Percentiles rank a stretch among this genome's conserved stretches.
Conservation (phyloP, 2,888 invertebrate genomes). For the Drosophila greeni region DNA sequence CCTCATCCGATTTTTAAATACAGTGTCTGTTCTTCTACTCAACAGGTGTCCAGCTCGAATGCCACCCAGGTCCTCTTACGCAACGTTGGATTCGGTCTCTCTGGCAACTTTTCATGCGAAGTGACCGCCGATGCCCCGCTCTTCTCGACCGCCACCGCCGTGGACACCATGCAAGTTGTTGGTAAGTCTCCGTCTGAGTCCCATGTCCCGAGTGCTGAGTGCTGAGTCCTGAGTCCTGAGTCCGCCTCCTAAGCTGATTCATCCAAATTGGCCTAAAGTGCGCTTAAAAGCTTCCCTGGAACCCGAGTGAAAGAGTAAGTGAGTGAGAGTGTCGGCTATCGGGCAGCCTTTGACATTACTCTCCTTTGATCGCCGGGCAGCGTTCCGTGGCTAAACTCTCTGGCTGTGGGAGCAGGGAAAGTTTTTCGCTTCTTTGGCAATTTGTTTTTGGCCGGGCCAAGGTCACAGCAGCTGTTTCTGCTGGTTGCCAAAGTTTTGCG, state of each 20-base stretch:
- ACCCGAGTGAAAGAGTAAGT: constrained; percentile 15
- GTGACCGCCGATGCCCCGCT: constrained; percentile 87
- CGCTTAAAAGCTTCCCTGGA: constrained; percentile 37
- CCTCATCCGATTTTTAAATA: constrained; percentile 6
- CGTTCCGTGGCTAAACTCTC: constrained; percentile 28
- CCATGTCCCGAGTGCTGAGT: neutral
- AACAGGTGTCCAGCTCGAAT: constrained; percentile 85
- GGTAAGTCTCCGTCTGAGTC: constrained; percentile 81
- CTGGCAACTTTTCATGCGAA: constrained; percentile 89
- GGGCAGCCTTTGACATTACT: constrained; percentile 33
- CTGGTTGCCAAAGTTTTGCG: constrained; percentile 45
- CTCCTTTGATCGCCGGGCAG: constrained; percentile 38
- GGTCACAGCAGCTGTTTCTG: constrained; percentile 41
- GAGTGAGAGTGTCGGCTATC: constrained; percentile 38
- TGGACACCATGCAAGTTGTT: constrained; percentile 85
- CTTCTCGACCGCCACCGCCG: constrained; percentile 84
- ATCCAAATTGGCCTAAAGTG: constrained; percentile 42
- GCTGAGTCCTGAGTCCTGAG: neutral
- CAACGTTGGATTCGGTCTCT: constrained; percentile 84
- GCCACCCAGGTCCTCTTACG: constrained; percentile 86
- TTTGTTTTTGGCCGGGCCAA: constrained; percentile 44
- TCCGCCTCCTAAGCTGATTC: constrained; percentile 19
- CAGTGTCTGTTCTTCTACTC: constrained; percentile 19
- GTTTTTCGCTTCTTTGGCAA: constrained; percentile 46
- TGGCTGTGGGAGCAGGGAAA: constrained; percentile 22